Percentiles rank a stretch among this genome's conserved stretches.
phyloP scores from a whole-genome alignment of 2,113 vertebrate species.

The Rhynchopsitta pachyrhyncha region DNA sequence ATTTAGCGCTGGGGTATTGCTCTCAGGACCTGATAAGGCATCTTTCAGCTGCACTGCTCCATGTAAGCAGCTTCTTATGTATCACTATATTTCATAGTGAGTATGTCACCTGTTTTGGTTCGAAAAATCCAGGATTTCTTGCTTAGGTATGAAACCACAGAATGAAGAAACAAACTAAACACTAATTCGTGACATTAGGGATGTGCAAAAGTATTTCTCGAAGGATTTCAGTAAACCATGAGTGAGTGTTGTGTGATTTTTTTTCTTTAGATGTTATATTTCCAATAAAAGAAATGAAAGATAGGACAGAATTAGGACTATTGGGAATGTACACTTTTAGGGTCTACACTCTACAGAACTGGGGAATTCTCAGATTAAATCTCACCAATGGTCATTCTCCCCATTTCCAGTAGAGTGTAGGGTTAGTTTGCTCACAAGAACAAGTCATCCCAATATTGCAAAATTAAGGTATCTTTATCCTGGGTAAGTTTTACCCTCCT shows the following conservation, averaged over 20 bases:
- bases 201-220: background rate
- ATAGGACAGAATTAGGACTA: background rate
- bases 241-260: background rate
- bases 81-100: background rate
- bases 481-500: background rate
- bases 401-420: background rate
- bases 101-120: background rate
- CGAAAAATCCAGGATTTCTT: background rate
- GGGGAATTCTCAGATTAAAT: background rate
- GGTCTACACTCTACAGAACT: background rate
- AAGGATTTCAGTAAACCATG: background rate
- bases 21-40: background rate
- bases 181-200: background rate
- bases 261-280: background rate
- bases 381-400: background rate
- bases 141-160: background rate
- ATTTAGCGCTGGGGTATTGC: background rate
- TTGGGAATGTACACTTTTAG: background rate
- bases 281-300: background rate
- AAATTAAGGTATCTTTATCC: background rate
- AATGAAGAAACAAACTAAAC: background rate
- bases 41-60: background rate
- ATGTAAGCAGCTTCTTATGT: background rate
- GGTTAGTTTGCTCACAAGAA: background rate
- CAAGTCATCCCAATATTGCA: background rate